phyloP scores from a whole-genome alignment of 2,113 vertebrate species.

The Lasiurus borealis region DNA sequence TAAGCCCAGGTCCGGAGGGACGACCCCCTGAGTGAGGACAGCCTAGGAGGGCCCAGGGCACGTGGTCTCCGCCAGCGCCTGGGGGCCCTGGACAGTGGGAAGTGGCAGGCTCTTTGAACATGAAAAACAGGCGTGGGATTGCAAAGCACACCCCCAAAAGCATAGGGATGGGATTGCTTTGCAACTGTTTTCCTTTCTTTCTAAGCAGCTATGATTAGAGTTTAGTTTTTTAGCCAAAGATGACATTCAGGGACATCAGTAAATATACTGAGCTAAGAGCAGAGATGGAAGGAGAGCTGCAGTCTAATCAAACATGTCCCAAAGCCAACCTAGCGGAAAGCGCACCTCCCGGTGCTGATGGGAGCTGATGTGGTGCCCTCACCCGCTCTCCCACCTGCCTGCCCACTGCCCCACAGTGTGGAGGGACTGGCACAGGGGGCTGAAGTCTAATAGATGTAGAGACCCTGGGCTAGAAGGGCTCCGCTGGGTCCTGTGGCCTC shows the following conservation, averaged over 20 bases:
- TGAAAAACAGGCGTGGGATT: not conserved
- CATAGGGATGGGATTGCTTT: not conserved
- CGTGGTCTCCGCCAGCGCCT: not conserved
- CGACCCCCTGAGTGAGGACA: not conserved
- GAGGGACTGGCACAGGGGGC: not conserved
- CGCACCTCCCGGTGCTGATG: rapidly evolving
- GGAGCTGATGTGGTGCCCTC: rapidly evolving
- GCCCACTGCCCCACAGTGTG: not conserved
- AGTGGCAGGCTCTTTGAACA: not conserved
- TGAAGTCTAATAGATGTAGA: not conserved
- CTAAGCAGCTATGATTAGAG: not conserved
- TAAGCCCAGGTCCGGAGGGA: not conserved
- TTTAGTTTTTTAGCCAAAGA: slow-evolving; percentile 17
- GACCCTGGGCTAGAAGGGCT: not conserved
- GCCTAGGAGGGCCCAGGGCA: not conserved
- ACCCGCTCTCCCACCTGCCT: not conserved
- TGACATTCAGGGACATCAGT: not conserved
- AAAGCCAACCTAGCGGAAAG: not conserved
- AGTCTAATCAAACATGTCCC: not conserved
- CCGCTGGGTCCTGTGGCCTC: not conserved
- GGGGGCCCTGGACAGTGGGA: not conserved
- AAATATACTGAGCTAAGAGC: not conserved
- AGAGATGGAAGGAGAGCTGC: not conserved
- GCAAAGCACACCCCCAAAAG: not conserved
- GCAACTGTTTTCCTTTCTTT: not conserved